A percentile compares a stretch with the other conserved stretches of the same genome.
Conservation (phyloP, 2,888 invertebrate species). For the Sicus ferrugineus region DNA sequence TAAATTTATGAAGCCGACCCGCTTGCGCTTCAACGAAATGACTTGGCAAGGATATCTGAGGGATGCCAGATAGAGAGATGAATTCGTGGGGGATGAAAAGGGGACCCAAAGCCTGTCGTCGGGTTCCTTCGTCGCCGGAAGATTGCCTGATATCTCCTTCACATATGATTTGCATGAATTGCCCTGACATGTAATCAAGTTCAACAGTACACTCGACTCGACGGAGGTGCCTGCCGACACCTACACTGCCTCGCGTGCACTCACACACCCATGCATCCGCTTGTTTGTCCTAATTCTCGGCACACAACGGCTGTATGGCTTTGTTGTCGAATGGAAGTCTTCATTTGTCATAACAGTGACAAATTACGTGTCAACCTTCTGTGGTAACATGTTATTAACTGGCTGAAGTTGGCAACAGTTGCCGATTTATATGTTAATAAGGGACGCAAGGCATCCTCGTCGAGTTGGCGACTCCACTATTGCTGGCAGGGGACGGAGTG, state of each 20-base stretch:
- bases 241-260: constrained; percentile 11
- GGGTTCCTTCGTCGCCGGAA: too few species aligned
- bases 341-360: constrained; percentile 47
- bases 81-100: too few species aligned
- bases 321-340: constrained; percentile 42
- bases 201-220: constrained; percentile 58
- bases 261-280: neutral
- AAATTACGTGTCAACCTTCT: constrained; percentile 44
- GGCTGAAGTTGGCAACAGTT: constrained; percentile 25
- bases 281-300: neutral
- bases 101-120: too few species aligned
- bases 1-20: too few species aligned
- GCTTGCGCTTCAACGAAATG: too few species aligned
- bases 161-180: constrained; percentile 61
- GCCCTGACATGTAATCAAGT: constrained; percentile 61
- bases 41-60: too few species aligned
- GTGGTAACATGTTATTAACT: constrained; percentile 22
- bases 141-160: constrained; percentile 47
- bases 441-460: neutral
- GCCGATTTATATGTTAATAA: constrained; percentile 40
- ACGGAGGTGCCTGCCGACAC: constrained; percentile 53
- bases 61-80: too few species aligned
- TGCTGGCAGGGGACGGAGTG: too few species aligned
- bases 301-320: constrained; percentile 1
- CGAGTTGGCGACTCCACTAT: too few species aligned